Conservation (phyloP, 2,888 invertebrate species). For the Pyrrhia umbra region DNA sequence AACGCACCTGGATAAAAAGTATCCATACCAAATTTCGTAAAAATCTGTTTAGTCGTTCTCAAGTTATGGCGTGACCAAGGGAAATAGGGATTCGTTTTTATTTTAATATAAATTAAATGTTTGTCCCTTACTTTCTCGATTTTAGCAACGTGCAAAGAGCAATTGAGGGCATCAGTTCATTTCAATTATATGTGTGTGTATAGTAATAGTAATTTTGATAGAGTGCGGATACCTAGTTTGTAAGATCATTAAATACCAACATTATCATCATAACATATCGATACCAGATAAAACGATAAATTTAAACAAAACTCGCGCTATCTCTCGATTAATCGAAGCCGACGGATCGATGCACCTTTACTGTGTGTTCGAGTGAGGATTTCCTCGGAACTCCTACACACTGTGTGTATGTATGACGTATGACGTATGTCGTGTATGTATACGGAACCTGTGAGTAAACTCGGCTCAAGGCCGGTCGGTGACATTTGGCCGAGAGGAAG, state of each 20-base stretch:
- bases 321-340: not conserved
- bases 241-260: not conserved
- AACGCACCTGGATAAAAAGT: too few relatives aligned
- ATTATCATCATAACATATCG: not conserved
- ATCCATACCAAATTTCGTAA: too few relatives aligned
- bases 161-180: too few relatives aligned
- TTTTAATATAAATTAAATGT: too few relatives aligned
- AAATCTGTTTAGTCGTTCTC: too few relatives aligned
- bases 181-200: too few relatives aligned
- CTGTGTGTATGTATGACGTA: not conserved
- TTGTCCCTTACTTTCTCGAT: too few relatives aligned
- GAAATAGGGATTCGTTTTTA: too few relatives aligned
- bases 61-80: too few relatives aligned
- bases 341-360: not conserved
- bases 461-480: conserved; percentile 47
- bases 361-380: not conserved
- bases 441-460: conserved; percentile 15
- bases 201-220: too few relatives aligned
- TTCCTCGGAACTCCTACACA: too few relatives aligned
- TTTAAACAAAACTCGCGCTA: not conserved
- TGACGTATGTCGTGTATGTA: conserved; percentile 1
- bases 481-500: conserved; percentile 57
- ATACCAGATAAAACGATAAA: not conserved
- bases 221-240: not conserved
- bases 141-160: too few relatives aligned